A percentile compares a stretch with the other conserved stretches of the same genome.
Evolutionary conservation across 2,797 vertebrate genomes (phyloP).

Genomic region (Vultur gryphus): DNA sequence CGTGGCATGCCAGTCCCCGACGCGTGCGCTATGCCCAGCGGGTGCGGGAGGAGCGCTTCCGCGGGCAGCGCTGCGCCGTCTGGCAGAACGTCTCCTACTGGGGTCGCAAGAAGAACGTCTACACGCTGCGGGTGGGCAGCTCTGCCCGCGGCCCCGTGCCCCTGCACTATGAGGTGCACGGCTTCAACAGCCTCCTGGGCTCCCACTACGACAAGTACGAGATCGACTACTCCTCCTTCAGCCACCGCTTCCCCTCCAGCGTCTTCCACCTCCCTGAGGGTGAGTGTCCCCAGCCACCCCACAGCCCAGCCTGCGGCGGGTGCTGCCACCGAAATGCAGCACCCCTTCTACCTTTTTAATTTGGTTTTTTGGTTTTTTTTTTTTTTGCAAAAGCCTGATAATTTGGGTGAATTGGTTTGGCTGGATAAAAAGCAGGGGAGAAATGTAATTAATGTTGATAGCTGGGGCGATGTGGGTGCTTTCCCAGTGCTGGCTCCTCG

Average conservation of each 20-base stretch:
- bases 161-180: conserved; percentile 80
- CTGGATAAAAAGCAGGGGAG: background rate
- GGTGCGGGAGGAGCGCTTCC: conserved; percentile 72
- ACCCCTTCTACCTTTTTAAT: too few species aligned
- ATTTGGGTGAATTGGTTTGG: background rate
- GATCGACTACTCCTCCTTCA: conserved; percentile 77
- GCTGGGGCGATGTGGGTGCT: background rate
- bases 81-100: conserved; percentile 78
- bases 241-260: conserved; percentile 36
- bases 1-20: fast-evolving
- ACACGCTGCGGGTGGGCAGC: conserved; percentile 76
- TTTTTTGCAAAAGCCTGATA: background rate
- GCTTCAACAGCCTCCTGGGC: conserved; percentile 80
- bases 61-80: conserved; percentile 70
- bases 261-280: conserved; percentile 73
- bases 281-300: background rate
- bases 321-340: background rate
- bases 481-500: background rate
- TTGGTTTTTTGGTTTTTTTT: fast-evolving
- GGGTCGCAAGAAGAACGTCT: conserved; percentile 79
- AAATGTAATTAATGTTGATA: background rate
- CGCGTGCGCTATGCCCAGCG: conserved; percentile 12
- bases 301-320: fast-evolving
- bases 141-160: conserved; percentile 51
- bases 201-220: conserved; percentile 85